These are phyloP conservation scores for Calonectris borealis DNA, from an alignment of 2,113 vertebrate genomes.

Conservation along the genomic window DNA sequence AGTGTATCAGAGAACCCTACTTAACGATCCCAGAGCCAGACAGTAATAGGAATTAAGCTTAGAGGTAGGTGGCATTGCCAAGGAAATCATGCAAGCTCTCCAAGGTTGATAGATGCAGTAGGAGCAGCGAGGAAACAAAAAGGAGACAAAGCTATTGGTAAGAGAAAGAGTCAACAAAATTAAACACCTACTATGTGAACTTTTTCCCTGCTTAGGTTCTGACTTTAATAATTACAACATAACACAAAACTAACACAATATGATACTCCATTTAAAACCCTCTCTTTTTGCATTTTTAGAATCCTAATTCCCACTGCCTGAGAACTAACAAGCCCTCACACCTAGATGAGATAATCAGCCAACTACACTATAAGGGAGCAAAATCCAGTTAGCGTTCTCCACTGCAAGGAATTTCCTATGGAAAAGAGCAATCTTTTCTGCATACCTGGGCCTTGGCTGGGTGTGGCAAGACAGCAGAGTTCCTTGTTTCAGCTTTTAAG, in stretches of 20 bases:
- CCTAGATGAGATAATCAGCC: background rate
- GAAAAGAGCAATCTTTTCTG: background rate
- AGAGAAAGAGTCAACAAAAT: background rate
- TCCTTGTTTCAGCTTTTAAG: background rate
- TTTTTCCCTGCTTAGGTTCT: background rate
- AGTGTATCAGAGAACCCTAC: background rate
- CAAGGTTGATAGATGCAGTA: background rate
- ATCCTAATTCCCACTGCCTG: background rate
- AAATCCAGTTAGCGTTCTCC: background rate
- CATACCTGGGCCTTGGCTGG: background rate
- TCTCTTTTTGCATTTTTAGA: background rate
- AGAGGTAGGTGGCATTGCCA: background rate
- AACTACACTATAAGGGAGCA: background rate
- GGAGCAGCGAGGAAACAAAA: background rate
- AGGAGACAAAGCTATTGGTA: background rate
- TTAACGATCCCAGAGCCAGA: background rate
- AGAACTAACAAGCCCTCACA: background rate
- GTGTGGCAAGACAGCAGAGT: background rate
- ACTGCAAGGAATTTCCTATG: background rate
- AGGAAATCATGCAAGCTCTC: background rate
- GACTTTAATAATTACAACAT: background rate
- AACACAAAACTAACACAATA: background rate
- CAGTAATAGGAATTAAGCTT: background rate
- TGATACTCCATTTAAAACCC: background rate
- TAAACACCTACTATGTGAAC: background rate